Conservation (phyloP, 2,797 vertebrate species). For the Neoniphon sammara region DNA sequence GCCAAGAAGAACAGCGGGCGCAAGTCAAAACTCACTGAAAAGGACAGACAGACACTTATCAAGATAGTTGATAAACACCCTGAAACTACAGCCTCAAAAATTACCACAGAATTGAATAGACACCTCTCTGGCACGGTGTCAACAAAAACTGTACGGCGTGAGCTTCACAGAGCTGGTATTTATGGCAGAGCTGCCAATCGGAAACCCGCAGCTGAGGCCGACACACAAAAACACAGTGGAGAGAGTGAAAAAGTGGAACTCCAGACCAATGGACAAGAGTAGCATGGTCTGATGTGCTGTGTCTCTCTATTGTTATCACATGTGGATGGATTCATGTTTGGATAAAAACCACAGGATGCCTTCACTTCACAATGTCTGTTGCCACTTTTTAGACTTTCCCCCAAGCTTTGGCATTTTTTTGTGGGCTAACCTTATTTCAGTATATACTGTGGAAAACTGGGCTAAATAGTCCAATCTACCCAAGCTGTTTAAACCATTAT, state of each 20-base stretch:
- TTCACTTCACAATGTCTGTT: neutral
- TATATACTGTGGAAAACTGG: too few relatives aligned
- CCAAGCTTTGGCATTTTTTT: neutral
- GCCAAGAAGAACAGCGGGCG: constrained; percentile 45
- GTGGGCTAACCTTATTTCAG: neutral
- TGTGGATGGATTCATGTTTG: neutral
- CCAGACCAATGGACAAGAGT: accelerated
- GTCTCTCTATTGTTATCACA: neutral
- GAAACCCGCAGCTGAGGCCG: constrained; percentile 9
- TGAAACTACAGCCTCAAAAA: constrained; percentile 42
- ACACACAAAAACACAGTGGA: neutral
- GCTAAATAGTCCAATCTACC: too few relatives aligned
- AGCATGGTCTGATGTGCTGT: neutral
- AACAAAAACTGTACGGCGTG: constrained; percentile 37
- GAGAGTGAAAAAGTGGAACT: neutral
- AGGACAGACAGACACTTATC: constrained; percentile 44
- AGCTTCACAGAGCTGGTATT: constrained; percentile 60
- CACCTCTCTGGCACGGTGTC: constrained; percentile 37
- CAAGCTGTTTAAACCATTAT: too few relatives aligned
- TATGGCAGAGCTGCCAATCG: constrained; percentile 27
- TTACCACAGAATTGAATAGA: constrained; percentile 53
- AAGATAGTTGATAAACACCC: constrained; percentile 49
- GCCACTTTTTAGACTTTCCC: neutral
- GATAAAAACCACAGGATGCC: constrained; percentile 17
- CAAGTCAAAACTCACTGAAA: constrained; percentile 59